Percentiles rank a stretch among this genome's conserved stretches.
Evolutionary conservation across 2,888 invertebrate genomes (phyloP).

Genomic region (Allacma fusca): DNA sequence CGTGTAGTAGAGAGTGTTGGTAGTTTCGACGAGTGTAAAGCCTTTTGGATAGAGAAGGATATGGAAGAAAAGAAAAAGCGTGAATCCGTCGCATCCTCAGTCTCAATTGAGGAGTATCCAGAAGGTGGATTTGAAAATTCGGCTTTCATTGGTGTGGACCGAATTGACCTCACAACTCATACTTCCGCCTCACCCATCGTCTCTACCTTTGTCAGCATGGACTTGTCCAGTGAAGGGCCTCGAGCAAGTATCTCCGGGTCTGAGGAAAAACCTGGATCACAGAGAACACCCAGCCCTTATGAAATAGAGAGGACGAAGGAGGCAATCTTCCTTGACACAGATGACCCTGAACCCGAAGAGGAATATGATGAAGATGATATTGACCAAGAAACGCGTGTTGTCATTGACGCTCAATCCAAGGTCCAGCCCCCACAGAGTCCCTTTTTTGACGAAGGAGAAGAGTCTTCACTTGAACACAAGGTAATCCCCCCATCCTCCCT

Average conservation of each 20-base stretch:
- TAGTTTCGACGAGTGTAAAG: slow-evolving; percentile 58
- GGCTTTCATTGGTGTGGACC: slow-evolving; percentile 65
- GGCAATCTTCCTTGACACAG: slow-evolving; percentile 60
- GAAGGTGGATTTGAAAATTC: slow-evolving; percentile 65
- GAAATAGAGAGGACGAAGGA: slow-evolving; percentile 60
- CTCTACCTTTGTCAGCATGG: slow-evolving; percentile 11
- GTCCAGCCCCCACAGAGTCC: slow-evolving; percentile 19
- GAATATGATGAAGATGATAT: slow-evolving; percentile 62
- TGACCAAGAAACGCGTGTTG: slow-evolving; percentile 62
- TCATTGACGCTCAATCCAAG: slow-evolving; percentile 28
- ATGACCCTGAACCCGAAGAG: slow-evolving; percentile 64
- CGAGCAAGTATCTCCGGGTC: background rate
- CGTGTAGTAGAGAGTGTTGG: slow-evolving; percentile 60
- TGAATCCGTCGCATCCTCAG: slow-evolving; percentile 55
- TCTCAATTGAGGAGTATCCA: slow-evolving; percentile 54
- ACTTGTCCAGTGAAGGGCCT: background rate
- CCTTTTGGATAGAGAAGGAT: slow-evolving; percentile 60
- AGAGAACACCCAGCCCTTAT: slow-evolving; percentile 59
- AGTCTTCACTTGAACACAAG: slow-evolving; percentile 52
- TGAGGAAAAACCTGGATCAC: slow-evolving; percentile 26
- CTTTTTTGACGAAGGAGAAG: slow-evolving; percentile 38
- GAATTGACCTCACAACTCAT: slow-evolving; percentile 63
- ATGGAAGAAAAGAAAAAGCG: slow-evolving; percentile 57
- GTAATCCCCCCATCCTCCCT: slow-evolving; percentile 44
- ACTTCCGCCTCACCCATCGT: background rate